Evolutionary conservation across 2,888 invertebrate species (phyloP).

Genomic region (Conops quadrifasciatus): DNA sequence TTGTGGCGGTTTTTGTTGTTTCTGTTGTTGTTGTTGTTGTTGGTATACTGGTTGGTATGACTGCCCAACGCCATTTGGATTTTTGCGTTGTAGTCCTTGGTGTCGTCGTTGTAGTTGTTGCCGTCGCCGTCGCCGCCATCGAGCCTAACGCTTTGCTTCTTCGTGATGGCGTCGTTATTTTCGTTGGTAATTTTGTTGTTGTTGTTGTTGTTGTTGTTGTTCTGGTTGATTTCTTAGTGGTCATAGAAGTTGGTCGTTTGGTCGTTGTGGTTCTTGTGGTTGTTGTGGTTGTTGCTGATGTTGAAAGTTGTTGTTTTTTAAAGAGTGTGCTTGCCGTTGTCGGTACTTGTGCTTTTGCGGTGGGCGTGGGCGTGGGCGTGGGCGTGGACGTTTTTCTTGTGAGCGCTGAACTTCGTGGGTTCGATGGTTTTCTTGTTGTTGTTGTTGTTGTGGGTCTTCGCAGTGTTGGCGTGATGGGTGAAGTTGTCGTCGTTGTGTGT

Average conservation of each 20-base stretch:
- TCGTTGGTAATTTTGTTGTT: constrained; percentile 35
- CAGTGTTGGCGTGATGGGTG: constrained; percentile 35
- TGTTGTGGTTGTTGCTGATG: too few species aligned
- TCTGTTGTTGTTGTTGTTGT: constrained; percentile 26
- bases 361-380: constrained; percentile 40
- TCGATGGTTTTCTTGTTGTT: constrained; percentile 37
- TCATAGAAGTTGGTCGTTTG: constrained; percentile 12
- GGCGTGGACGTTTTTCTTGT: constrained; percentile 36
- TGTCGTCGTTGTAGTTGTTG: constrained; percentile 25
- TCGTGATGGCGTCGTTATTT: too few species aligned
- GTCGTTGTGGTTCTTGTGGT: constrained; percentile 20
- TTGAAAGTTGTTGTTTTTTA: too few species aligned
- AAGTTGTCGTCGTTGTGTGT: constrained; percentile 43
- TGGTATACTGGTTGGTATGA: constrained; percentile 32
- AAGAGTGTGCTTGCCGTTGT: too few species aligned
- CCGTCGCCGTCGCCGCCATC: constrained; percentile 37
- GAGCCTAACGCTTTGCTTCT: too few species aligned
- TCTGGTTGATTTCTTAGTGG: constrained; percentile 10
- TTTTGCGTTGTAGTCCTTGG: too few species aligned
- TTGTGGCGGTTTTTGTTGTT: constrained; percentile 42
- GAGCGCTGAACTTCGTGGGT: background rate
- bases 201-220: constrained; percentile 30
- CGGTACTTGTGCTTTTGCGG: constrained; percentile 41
- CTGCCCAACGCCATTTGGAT: too few species aligned
- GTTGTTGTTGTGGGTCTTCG: constrained; percentile 27